These are phyloP conservation scores for Iguana delicatissima DNA, from an alignment of 2,797 vertebrate genomes.

Conservation along the genomic window DNA sequence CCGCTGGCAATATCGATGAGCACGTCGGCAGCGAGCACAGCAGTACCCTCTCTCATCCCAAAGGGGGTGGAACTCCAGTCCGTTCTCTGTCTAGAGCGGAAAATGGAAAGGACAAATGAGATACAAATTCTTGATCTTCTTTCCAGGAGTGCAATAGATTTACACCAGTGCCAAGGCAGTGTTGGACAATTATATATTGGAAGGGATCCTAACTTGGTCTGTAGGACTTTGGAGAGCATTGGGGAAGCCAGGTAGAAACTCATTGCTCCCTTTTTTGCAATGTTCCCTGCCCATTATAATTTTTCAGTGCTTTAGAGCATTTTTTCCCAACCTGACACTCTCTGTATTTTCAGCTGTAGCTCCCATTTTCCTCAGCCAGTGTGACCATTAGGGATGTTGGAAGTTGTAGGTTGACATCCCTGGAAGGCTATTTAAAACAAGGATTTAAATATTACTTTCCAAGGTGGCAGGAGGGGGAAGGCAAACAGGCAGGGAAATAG, in stretches of 20 bases:
- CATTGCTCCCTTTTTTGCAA: neutral
- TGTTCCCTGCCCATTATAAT: neutral
- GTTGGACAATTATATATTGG: neutral
- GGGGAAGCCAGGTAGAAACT: neutral
- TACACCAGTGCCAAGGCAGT: neutral
- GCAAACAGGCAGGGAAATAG: neutral
- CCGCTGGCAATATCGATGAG: slow-evolving; percentile 91
- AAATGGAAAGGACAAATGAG: slow-evolving; percentile 18
- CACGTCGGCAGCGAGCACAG: slow-evolving; percentile 91
- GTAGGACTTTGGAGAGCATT: neutral
- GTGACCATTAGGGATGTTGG: neutral
- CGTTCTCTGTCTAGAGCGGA: slow-evolving; percentile 87
- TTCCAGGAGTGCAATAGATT: no score
- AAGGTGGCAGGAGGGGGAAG: no score
- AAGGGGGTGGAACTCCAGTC: slow-evolving; percentile 90
- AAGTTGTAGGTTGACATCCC: neutral
- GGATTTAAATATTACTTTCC: neutral
- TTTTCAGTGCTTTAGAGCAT: neutral
- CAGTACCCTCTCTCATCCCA: slow-evolving; percentile 93
- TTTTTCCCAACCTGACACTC: neutral
- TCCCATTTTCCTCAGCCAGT: no score
- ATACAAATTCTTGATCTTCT: accelerated
- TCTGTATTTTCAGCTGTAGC: neutral
- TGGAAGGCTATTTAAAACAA: neutral
- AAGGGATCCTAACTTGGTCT: neutral